phyloP scores from a whole-genome alignment of 2,888 invertebrate genomes.

The Odontothrips loti region DNA sequence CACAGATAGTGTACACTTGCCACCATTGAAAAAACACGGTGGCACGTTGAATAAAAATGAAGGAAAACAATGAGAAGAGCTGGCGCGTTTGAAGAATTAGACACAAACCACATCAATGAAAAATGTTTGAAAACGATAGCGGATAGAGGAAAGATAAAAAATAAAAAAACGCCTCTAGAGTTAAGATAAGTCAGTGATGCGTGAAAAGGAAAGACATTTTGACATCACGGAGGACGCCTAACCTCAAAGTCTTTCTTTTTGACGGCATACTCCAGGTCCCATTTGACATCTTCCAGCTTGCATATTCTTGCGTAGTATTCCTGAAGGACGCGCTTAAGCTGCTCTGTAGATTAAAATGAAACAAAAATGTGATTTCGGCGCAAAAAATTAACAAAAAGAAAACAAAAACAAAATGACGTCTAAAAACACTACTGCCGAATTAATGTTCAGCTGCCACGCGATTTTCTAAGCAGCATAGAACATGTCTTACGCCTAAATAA shows the following conservation, averaged over 20 bases:
- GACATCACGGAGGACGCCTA: constrained; percentile 42
- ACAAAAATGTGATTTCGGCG: background rate
- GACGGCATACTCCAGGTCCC: constrained; percentile 97
- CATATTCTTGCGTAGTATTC: constrained; percentile 84
- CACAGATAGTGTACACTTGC: constrained; percentile 31
- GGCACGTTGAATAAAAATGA: constrained; percentile 33
- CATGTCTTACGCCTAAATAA: background rate
- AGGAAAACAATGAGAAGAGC: constrained; percentile 31
- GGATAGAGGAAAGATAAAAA: constrained; percentile 32
- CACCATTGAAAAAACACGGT: constrained; percentile 29
- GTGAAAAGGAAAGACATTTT: constrained; percentile 36
- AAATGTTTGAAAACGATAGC: constrained; percentile 30
- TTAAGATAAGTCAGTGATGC: constrained; percentile 34
- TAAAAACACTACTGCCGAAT: background rate
- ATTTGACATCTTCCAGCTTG: constrained; percentile 89
- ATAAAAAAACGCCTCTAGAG: constrained; percentile 36
- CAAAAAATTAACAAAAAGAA: constrained; percentile 29
- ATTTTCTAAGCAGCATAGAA: background rate
- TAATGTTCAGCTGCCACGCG: background rate
- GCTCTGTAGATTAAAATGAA: constrained; percentile 55
- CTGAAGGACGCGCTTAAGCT: constrained; percentile 69
- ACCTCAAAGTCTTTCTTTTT: constrained; percentile 99
- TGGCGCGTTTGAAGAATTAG: constrained; percentile 33
- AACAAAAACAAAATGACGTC: constrained; percentile 18
- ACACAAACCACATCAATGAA: constrained; percentile 30